A percentile compares a stretch with the other conserved stretches of the same genome.
These are phyloP conservation scores for Rhegmatorhina hoffmannsi DNA, from an alignment of 2,113 vertebrate genomes.

Conservation along the genomic window DNA sequence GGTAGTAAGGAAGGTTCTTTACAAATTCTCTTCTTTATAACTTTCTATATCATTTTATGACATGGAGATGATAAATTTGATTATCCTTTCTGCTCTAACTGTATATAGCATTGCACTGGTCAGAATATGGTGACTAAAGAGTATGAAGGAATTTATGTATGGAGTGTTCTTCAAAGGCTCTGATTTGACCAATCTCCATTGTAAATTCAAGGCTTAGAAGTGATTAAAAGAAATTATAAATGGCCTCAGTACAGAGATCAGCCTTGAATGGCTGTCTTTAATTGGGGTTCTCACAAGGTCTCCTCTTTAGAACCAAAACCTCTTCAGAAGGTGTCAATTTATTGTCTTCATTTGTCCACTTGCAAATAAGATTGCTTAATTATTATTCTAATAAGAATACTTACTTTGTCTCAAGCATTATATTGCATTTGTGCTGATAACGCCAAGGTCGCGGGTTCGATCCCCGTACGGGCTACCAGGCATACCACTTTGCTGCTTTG, in stretches of 20 bases:
- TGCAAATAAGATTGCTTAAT: background rate
- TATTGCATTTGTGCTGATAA: conserved; percentile 39
- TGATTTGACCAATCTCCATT: background rate
- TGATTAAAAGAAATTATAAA: background rate
- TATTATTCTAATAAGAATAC: background rate
- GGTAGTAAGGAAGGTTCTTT: background rate
- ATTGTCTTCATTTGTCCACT: background rate
- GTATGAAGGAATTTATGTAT: background rate
- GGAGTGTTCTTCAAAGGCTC: background rate
- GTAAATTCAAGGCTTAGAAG: background rate
- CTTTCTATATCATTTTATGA: background rate
- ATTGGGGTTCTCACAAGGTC: background rate
- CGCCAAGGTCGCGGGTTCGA: conserved; percentile 74
- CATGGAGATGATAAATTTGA: background rate
- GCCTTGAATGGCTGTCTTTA: background rate
- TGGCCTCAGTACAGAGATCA: background rate
- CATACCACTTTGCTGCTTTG: too few relatives aligned
- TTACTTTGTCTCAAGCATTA: background rate
- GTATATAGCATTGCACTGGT: background rate
- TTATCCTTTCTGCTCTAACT: background rate
- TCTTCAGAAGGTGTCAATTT: background rate
- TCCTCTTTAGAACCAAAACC: background rate
- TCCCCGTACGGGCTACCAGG: conserved; percentile 48
- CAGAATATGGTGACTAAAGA: background rate
- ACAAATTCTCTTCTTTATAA: background rate